phyloP scores from a whole-genome alignment of 2,797 vertebrate species.

The Smutsia gigantea region DNA sequence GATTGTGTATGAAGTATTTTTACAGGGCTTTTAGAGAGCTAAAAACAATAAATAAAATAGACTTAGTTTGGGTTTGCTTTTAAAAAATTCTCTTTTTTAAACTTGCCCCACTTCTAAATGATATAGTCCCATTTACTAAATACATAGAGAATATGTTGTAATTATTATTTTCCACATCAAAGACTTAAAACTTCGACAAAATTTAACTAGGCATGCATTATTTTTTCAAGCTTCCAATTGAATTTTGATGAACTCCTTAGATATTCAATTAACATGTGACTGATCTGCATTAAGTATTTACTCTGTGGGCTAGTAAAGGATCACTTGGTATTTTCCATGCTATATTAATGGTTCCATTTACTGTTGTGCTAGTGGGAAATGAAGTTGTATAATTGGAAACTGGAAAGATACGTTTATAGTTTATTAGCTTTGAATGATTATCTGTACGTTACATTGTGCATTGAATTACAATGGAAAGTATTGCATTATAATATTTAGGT shows the following conservation, averaged over 20 bases:
- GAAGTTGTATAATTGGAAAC: constrained; percentile 61
- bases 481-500: constrained; percentile 31
- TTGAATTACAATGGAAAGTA: constrained; percentile 41
- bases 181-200: constrained; percentile 19
- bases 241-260: constrained; percentile 60
- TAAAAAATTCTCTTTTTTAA: not conserved
- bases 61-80: not conserved
- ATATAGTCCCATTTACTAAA: not conserved
- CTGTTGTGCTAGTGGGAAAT: constrained; percentile 60
- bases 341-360: constrained; percentile 55
- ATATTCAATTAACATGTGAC: constrained; percentile 58
- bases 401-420: constrained; percentile 54
- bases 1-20: not conserved
- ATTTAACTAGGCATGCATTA: constrained; percentile 51
- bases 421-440: constrained; percentile 67
- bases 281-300: constrained; percentile 50
- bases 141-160: not conserved
- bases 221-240: constrained; percentile 31
- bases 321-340: constrained; percentile 44
- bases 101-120: not conserved
- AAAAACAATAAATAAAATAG: not conserved
- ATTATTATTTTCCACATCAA: not conserved
- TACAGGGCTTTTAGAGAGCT: not conserved
- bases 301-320: not conserved
- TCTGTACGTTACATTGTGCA: constrained; percentile 27